Evolutionary conservation across 2,888 invertebrate genomes (phyloP), one percentile per base, ranked within the genome.

Genomic region (Drosophila atripex): DNA sequence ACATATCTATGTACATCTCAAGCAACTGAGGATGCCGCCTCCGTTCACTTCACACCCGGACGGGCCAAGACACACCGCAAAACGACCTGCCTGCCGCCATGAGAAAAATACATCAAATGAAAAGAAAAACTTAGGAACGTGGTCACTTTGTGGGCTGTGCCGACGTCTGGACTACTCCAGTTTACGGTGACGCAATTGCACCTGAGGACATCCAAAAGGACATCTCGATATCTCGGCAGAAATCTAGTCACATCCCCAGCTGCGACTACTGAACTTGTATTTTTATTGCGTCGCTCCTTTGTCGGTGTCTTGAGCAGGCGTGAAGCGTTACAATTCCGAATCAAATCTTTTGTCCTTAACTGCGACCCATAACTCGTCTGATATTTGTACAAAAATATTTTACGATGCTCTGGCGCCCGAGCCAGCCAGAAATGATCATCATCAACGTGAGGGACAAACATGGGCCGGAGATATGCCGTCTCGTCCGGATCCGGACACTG

Each of bases 281-380:
- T 23, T 11, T 12, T 23, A 35, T 9, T 41, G 39, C 21, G 28
- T 28, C 3, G 28, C 8, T 14, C 51, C 73, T 77, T 86, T 86
- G 80, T 86, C 80, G 86, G 87, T 32, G 39, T 16, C 41, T 14
- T 35, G 55, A 45, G 71, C 78, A 76, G 84, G 84, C 84, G 84
- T 85, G 84, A 86, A 85, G 73, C 86, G 71, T 77, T 87, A 57
- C 86, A 66, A 66, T 85, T 85, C 47, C 60, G 8, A 14, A 61
- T 61, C 39, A 65, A 82, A 82, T 82, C 83, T 76, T 78, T 80
- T 80, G 86, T 84, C 46, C 18, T 35, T n/a, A 12, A 58, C 68
- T 70, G 65, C 60, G 64, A 64, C 38, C 28, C 68, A 59, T 64
- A 72, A 52, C 60, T 76, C 65, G 32, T 14, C 53, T 39, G 51